These are phyloP conservation scores for Gonioctena quinquepunctata DNA, from an alignment of 1,140 invertebrate species.

Conservation along the genomic window DNA sequence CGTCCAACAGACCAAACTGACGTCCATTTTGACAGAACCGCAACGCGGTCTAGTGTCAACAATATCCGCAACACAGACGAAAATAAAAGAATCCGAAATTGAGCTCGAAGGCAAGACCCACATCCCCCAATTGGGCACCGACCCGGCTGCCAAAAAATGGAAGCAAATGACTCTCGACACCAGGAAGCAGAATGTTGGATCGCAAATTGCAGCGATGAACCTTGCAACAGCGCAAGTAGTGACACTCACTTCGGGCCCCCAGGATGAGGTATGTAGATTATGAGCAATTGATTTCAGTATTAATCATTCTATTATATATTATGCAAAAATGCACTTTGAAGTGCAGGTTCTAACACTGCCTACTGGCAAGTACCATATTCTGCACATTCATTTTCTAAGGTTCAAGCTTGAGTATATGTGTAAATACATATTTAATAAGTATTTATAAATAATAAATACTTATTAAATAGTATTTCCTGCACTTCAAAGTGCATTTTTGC, in stretches of 20 bases:
- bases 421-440: no score
- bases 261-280: constrained; percentile 66
- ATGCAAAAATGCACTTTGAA: no score
- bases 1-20: constrained; percentile 85
- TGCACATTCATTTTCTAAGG: no score
- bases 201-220: constrained; percentile 98
- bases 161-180: constrained; percentile 92
- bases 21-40: constrained; percentile 82
- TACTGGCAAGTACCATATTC: no score
- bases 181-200: constrained; percentile 94
- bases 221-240: constrained; percentile 94
- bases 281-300: no score
- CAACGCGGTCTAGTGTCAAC: constrained; percentile 90
- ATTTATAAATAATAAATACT: no score
- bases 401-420: no score
- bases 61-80: constrained; percentile 83
- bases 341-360: no score
- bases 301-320: no score
- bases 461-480: no score
- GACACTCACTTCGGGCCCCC: constrained; percentile 85
- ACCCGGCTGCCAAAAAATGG: constrained; percentile 87
- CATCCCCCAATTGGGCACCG: constrained; percentile 81
- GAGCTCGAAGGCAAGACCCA: constrained; percentile 75
- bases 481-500: no score
- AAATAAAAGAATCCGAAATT: constrained; percentile 84